These are phyloP conservation scores for Noctuana brunneofusca DNA, from an alignment of 2,888 invertebrate species.

Conservation along the genomic window DNA sequence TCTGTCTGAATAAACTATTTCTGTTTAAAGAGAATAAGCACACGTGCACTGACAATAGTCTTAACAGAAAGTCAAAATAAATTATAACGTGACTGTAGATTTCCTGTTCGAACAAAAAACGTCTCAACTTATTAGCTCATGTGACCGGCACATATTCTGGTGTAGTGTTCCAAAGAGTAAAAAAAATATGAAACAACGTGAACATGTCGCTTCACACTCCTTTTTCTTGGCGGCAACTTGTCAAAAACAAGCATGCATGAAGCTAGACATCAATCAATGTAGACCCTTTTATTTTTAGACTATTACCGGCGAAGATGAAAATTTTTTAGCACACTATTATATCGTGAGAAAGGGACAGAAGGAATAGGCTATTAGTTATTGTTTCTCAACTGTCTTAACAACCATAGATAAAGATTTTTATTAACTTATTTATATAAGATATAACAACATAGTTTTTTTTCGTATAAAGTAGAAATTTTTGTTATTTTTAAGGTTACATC, in stretches of 20 bases:
- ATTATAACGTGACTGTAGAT: conserved; percentile 36
- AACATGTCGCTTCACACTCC: conserved; percentile 65
- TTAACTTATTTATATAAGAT: background rate
- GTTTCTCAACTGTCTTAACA: conserved; percentile 1
- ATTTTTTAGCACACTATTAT: conserved; percentile 11
- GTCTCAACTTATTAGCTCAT: conserved; percentile 47
- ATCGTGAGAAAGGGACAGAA: background rate
- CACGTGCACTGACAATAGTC: background rate
- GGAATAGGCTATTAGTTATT: conserved; percentile 19
- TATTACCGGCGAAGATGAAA: conserved; percentile 53
- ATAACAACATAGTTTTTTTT: no score
- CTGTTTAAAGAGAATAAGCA: background rate
- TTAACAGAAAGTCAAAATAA: background rate
- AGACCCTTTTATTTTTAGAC: conserved; percentile 68
- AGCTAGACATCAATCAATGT: conserved; percentile 75
- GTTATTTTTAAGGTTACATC: no score
- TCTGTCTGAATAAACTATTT: no score
- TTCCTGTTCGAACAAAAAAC: conserved; percentile 60
- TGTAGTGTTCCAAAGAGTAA: conserved; percentile 64
- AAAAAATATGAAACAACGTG: conserved; percentile 54
- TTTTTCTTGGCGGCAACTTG: conserved; percentile 66
- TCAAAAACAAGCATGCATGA: conserved; percentile 73
- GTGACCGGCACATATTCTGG: conserved; percentile 57
- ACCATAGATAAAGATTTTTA: no score
- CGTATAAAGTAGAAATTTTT: no score